Evolutionary conservation across 2,797 vertebrate genomes (phyloP), one percentile per base, ranked within the genome.

Genomic region (Helarctos malayanus): DNA sequence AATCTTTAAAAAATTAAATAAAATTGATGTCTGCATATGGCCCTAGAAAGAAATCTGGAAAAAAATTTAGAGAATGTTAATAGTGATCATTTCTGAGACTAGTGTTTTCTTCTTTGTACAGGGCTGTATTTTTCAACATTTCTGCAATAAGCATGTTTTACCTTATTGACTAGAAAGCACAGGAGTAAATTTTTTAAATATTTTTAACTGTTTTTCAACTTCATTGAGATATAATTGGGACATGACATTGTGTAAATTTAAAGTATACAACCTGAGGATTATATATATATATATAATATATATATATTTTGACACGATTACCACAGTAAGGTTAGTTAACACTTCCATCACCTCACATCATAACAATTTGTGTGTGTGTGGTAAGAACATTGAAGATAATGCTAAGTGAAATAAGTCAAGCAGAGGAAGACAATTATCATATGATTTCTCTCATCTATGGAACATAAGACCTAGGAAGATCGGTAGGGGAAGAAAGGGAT

Each of bases 51-150:
- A 69, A 89, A 56, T 76, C 63, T 59, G 35, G 15, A 81, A 86
- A 68, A 71, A 93, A 92, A 88, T 52, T 38, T 38, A 96, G 45
- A 76, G 85, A 91, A 56, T 81, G n/a, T 71, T 90, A 12, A 89
- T 21, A 56, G 29, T 23, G 10, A 61, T 79, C 52, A 45, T 83
- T 75, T 90, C 73, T 85, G 71, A 92, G 21, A 52, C 69, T 84
- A 32, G 21, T 75, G 18, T 68, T 85, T 96, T 87, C 69, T 92
- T 93, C 71, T 86, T 63, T 89, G n/a, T 49, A n/a, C 1, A 47
- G 52, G 41, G 35, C 23, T 69, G 5, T 18, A 78, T 75, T 95
- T 96, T 95, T 75, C 47, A 96, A 14, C 27, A 49, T 95, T 88
- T 59, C n/a, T 63, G 2, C 6, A 84, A 19, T 45, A 88, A 65